A percentile compares a stretch with the other conserved stretches of the same genome.
phyloP scores from a whole-genome alignment of 1,140 invertebrate genomes.

The Cepaea nemoralis region DNA sequence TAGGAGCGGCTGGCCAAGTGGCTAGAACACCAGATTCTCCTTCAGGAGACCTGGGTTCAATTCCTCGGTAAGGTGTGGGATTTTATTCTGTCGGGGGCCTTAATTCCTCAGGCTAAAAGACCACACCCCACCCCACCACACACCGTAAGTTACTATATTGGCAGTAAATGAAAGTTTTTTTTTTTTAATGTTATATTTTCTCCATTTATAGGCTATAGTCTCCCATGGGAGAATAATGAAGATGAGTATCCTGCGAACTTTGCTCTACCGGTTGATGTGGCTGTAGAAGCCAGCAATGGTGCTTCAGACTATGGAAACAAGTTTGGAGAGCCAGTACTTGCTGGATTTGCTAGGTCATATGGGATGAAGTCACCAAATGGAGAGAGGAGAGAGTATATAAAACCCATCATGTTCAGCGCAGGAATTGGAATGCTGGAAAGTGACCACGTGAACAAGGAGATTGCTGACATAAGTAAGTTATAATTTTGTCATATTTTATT shows the following conservation, averaged over 20 bases:
- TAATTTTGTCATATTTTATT: too few species aligned
- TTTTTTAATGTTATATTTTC: too few species aligned
- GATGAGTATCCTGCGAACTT: slow-evolving; percentile 89
- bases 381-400: slow-evolving; percentile 91
- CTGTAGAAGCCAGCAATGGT: slow-evolving; percentile 96
- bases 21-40: too few species aligned
- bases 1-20: too few species aligned
- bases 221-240: slow-evolving; percentile 88
- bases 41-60: too few species aligned
- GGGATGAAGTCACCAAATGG: slow-evolving; percentile 80
- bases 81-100: too few species aligned
- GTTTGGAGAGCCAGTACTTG: slow-evolving; percentile 95
- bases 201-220: slow-evolving; percentile 77
- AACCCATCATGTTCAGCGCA: slow-evolving; percentile 98
- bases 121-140: too few species aligned
- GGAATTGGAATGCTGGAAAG: slow-evolving; percentile 91
- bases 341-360: slow-evolving; percentile 92
- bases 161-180: too few species aligned
- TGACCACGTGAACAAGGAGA: slow-evolving; percentile 82
- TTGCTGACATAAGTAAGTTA: slow-evolving; percentile 78
- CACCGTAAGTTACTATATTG: too few species aligned
- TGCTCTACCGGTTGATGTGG: slow-evolving; percentile 83
- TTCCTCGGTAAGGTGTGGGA: too few species aligned
- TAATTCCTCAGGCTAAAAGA: too few species aligned
- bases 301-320: slow-evolving; percentile 99